Evolutionary conservation across 2,797 vertebrate genomes (phyloP).

Genomic region (Platyrinchus mystaceus): DNA sequence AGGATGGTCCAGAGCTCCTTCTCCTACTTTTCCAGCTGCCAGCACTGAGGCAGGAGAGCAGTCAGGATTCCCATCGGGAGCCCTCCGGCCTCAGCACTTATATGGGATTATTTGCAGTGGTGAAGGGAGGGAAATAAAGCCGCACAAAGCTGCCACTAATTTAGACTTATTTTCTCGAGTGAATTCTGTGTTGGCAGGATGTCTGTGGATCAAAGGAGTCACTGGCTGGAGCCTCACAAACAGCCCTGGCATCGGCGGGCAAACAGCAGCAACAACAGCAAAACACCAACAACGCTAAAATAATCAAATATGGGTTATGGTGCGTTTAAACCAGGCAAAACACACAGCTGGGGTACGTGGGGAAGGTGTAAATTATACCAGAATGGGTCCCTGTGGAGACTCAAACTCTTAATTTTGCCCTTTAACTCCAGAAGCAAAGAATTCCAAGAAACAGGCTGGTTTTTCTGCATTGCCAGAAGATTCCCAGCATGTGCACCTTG

Average conservation of each 20-base stretch:
- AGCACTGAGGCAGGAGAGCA: background rate
- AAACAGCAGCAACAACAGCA: background rate
- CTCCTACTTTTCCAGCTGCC: background rate
- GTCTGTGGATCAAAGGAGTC: background rate
- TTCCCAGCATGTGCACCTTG: background rate
- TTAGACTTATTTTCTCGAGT: background rate
- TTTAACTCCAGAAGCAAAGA: background rate
- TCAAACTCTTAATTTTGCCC: background rate
- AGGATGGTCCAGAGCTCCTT: background rate
- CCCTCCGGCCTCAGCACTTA: background rate
- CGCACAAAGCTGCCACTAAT: background rate
- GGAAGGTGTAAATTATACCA: background rate
- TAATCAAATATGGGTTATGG: background rate
- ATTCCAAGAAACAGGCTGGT: background rate
- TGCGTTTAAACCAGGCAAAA: background rate
- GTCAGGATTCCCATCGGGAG: background rate
- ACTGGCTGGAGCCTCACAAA: rapidly evolving
- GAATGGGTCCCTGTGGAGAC: background rate
- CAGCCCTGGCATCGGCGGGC: background rate
- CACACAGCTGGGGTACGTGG: rapidly evolving
- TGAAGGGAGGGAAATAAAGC: background rate
- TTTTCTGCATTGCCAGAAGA: background rate
- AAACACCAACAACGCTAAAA: background rate
- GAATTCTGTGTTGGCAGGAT: background rate
- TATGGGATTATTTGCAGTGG: background rate